Conservation (phyloP, 2,797 vertebrate species). For the Falco concolor region DNA sequence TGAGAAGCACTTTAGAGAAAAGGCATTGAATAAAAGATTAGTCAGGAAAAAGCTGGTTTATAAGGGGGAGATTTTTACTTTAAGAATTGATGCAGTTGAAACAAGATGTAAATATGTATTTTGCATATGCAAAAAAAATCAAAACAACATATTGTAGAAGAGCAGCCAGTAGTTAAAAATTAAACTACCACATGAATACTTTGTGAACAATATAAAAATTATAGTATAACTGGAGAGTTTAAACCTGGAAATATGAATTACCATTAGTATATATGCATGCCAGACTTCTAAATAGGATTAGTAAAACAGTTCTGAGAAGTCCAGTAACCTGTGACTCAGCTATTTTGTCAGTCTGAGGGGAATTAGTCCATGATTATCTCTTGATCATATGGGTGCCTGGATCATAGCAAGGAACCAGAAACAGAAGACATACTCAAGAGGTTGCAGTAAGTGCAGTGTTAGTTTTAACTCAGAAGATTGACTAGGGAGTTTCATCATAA, state of each 20-base stretch:
- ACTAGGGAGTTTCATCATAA: not conserved
- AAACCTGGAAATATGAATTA: not conserved
- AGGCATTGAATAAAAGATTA: not conserved
- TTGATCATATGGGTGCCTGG: not conserved
- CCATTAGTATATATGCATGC: not conserved
- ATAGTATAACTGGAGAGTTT: not conserved
- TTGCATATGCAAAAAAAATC: not conserved
- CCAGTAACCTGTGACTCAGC: not conserved
- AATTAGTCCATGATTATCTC: not conserved
- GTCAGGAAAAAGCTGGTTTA: not conserved
- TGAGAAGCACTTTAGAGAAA: not conserved
- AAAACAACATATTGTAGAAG: not conserved
- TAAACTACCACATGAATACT: not conserved
- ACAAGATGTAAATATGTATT: not conserved
- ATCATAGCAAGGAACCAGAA: not conserved
- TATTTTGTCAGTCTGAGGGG: not conserved
- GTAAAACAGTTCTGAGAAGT: not conserved
- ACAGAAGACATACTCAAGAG: not conserved
- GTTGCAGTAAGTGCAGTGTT: accelerated
- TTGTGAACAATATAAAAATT: not conserved
- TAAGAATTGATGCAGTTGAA: not conserved
- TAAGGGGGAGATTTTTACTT: not conserved
- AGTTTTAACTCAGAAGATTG: not conserved
- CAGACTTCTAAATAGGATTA: not conserved
- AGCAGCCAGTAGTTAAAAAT: not conserved